Base-by-base conservation (phyloP, 2,888 invertebrate genomes). In the Cacoxenus indagator region DNA sequence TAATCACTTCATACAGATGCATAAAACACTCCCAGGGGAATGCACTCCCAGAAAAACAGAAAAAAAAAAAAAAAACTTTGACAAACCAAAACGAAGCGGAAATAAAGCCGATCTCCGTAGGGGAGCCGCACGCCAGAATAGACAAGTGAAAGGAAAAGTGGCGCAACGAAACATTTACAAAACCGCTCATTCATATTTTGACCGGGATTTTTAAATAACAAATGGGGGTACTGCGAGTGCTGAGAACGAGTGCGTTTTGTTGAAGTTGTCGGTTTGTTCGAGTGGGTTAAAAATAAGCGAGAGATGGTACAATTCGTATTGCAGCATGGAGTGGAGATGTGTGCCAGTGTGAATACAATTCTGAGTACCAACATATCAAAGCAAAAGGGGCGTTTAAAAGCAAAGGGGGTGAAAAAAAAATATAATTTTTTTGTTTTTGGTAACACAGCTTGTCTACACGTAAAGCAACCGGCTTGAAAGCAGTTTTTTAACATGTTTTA, bases 171-270 rank as follows among this genome's bases (percentile, higher is more conserved):
- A 57, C 29, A 29, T 43, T 62, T 45, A 37, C 26, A 54, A 51
- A 54, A 55, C 55, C 43, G 37, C 17, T 43, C 43, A 43, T 65
- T 65, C 66, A 66, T 57, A 66, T 59, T 67, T 67, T 67, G 67
- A 67, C 67, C 59, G 59, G 61, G 67, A 67, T 59, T 67, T 59
- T 45, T 67, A 48, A 48, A 45, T 26, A 29, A 29, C 61, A 48
- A 43, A 69, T 67, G 45, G 54, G 66, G 64, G 66, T 29, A 65
- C 51, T 67, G 67, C 65, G 27, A 26, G 45, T 29, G 45, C 69
- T 27, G 57, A 24, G 46, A 72, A 61, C 3, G 72, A 66, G 51
- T 4, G 5, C 9, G 68, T 51, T 17, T 31, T 51, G 71, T 69
- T 71, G 66, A 67, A 66, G 45, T 67, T 68, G 46, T 31, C 66